Evolutionary conservation across 2,113 vertebrate genomes (phyloP).

Genomic region (Xenopus laevis): DNA sequence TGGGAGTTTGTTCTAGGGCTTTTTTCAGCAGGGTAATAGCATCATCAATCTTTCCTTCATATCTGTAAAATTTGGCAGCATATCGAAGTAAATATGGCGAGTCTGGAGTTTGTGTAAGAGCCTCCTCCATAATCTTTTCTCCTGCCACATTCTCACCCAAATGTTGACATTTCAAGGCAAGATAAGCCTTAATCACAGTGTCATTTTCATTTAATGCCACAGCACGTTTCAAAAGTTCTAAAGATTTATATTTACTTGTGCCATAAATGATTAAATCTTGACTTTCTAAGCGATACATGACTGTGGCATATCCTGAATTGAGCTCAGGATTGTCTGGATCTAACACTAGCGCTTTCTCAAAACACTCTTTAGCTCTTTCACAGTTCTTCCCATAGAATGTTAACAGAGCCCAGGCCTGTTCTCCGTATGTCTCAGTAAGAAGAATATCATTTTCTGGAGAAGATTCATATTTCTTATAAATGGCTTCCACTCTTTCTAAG

Average conservation of each 20-base stretch:
- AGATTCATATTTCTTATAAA: constrained; percentile 40
- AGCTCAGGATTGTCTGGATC: constrained; percentile 67
- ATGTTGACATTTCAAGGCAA: constrained; percentile 66
- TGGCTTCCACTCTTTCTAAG: constrained; percentile 53
- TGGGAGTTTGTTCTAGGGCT: constrained; percentile 58
- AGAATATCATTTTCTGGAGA: constrained; percentile 39
- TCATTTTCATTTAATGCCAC: constrained; percentile 58
- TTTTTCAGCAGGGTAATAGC: constrained; percentile 57
- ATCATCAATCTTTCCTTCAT: constrained; percentile 48
- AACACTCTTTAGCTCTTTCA: constrained; percentile 60
- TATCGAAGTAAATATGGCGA: constrained; percentile 61
- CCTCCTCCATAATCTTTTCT: constrained; percentile 53
- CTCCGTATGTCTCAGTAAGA: constrained; percentile 60
- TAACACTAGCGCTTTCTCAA: constrained; percentile 61
- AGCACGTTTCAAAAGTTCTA: constrained; percentile 59
- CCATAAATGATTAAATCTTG: accelerated
- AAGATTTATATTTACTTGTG: background rate
- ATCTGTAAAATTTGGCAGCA: constrained; percentile 72
- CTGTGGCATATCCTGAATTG: constrained; percentile 64
- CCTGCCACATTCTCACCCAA: constrained; percentile 47
- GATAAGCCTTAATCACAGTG: constrained; percentile 54
- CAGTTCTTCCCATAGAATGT: constrained; percentile 61
- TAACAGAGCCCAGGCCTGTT: constrained; percentile 69
- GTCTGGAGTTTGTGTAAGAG: constrained; percentile 55
- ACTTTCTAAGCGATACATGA: constrained; percentile 57